Percentiles rank a stretch among this genome's conserved stretches.
phyloP scores from a whole-genome alignment of 1,140 invertebrate genomes.

The Hylaeus volcanicus region DNA sequence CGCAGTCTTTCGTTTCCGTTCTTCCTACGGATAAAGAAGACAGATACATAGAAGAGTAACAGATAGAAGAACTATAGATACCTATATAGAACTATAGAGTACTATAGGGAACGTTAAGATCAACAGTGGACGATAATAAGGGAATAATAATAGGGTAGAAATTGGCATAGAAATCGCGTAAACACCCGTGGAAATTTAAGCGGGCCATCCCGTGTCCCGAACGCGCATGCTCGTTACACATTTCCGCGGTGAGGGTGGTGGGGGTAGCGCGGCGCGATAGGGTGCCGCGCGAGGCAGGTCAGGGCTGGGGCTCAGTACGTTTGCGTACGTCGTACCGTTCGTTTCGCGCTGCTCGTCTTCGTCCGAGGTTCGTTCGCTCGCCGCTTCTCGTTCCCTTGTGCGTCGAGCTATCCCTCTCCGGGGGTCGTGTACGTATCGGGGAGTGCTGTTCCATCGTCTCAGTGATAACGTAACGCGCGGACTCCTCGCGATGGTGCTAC shows the following conservation, averaged over 20 bases:
- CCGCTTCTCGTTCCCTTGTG: slow-evolving; percentile 21
- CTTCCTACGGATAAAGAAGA: no score
- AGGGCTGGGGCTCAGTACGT: slow-evolving; percentile 70
- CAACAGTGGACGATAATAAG: background rate
- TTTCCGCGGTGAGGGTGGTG: slow-evolving; percentile 30
- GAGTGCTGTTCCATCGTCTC: background rate
- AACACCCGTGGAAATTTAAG: slow-evolving; percentile 44
- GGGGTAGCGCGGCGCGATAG: slow-evolving; percentile 54
- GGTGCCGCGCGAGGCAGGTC: slow-evolving; percentile 70
- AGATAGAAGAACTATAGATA: no score
- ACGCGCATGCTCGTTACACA: slow-evolving; percentile 24
- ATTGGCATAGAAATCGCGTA: slow-evolving; percentile 22
- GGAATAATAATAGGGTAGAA: background rate
- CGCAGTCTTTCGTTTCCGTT: no score
- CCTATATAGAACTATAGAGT: no score
- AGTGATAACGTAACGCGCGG: slow-evolving; percentile 31
- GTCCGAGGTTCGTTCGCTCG: slow-evolving; percentile 16
- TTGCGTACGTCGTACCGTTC: slow-evolving; percentile 45
- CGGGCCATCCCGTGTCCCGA: slow-evolving; percentile 29
- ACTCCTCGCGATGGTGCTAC: slow-evolving; percentile 45
- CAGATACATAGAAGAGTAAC: no score
- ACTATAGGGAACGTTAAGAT: no score
- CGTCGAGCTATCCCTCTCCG: slow-evolving; percentile 7
- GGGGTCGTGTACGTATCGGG: background rate
- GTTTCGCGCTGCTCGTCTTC: slow-evolving; percentile 5